Conservation (phyloP, 2,888 invertebrate genomes). For the Tinea trinotella region DNA sequence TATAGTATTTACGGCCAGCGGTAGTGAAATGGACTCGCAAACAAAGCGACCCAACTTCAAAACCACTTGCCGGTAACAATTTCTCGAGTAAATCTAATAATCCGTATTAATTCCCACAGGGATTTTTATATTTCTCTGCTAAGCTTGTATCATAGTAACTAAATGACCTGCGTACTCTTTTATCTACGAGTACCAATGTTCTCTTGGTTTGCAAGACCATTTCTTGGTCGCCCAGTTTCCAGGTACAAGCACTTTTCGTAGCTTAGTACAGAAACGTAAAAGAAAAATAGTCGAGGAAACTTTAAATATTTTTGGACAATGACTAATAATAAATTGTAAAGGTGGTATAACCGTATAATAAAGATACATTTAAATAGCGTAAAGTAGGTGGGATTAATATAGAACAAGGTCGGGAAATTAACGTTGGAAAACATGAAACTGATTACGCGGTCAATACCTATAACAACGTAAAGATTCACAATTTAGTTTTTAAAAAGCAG, state of each 20-base stretch:
- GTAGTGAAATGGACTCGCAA: neutral
- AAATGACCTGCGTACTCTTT: too few species aligned
- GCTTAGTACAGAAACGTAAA: too few species aligned
- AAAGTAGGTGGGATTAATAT: slow-evolving; percentile 28
- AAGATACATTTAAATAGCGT: slow-evolving; percentile 14
- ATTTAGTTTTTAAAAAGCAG: slow-evolving; percentile 35
- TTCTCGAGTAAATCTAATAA: too few species aligned
- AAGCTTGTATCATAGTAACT: too few species aligned
- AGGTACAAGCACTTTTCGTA: too few species aligned
- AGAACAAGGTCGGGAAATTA: slow-evolving; percentile 41
- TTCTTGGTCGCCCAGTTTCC: neutral
- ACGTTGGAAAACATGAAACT: slow-evolving; percentile 24
- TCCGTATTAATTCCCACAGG: too few species aligned
- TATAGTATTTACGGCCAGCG: neutral
- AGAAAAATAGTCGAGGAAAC: neutral
- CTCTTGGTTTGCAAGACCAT: too few species aligned
- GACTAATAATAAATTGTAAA: neutral
- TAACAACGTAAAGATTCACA: slow-evolving; percentile 9
- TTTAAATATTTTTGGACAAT: neutral
- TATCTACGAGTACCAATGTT: too few species aligned
- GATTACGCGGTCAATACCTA: slow-evolving; percentile 37
- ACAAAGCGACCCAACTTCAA: too few species aligned
- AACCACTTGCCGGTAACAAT: too few species aligned
- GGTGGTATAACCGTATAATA: neutral
- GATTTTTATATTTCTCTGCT: too few species aligned